These are phyloP conservation scores for Sebastes hubbsi DNA, from an alignment of 2,797 vertebrate genomes.

Conservation along the genomic window DNA sequence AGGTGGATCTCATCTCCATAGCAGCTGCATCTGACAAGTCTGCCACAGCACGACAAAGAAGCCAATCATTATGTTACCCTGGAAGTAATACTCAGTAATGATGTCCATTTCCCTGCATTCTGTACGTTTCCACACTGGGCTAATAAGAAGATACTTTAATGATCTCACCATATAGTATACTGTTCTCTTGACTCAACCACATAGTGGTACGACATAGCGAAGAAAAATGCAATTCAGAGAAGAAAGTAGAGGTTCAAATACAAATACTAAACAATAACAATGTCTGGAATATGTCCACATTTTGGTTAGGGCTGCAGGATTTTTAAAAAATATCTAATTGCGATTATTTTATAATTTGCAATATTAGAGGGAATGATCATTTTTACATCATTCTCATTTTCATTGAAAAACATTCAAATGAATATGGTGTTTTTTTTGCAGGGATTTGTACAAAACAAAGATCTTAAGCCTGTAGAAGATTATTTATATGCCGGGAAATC, in stretches of 20 bases:
- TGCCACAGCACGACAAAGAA: conserved; percentile 56
- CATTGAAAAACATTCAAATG: too few species aligned
- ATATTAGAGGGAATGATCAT: too few species aligned
- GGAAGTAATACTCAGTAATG: conserved; percentile 57
- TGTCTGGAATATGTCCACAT: not conserved
- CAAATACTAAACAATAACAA: conserved; percentile 1
- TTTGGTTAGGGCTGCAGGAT: too few species aligned
- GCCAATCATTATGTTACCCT: conserved; percentile 66
- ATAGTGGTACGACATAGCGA: conserved; percentile 6
- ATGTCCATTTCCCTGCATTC: conserved; percentile 60
- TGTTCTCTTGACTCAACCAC: conserved; percentile 29
- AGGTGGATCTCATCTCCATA: conserved; percentile 68
- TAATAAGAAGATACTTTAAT: conserved; percentile 65
- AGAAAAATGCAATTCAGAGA: not conserved
- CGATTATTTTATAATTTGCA: too few species aligned
- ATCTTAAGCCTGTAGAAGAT: too few species aligned
- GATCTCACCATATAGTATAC: conserved; percentile 31
- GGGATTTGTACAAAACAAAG: too few species aligned
- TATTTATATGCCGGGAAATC: too few species aligned
- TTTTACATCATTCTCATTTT: too few species aligned
- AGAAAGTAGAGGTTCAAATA: not conserved
- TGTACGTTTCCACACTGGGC: conserved; percentile 40
- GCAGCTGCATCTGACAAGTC: conserved; percentile 63
- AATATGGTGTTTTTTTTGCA: too few species aligned
- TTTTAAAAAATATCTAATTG: too few species aligned